Evolutionary conservation across 1,140 invertebrate genomes (phyloP), one percentile per base, ranked within the genome.

Genomic region (Drosophila gunungcola): DNA sequence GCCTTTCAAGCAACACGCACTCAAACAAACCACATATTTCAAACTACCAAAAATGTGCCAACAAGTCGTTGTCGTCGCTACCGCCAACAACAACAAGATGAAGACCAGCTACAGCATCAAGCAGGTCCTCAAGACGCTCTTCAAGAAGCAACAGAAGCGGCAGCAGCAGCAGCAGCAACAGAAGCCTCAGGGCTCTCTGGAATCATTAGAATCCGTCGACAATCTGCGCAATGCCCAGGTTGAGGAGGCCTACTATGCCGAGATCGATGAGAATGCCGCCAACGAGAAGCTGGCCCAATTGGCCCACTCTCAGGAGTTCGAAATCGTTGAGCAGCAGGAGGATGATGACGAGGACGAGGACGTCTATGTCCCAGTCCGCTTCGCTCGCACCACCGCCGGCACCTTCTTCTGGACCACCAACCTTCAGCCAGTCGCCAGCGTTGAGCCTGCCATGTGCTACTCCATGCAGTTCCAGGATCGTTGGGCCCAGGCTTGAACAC

Each of bases 241-340:
- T 45, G 91, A 92, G 53, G 89, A 92, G 64, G 80, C 80, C 36
- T 91, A 78, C 73, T 92, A 91, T 60, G 83, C 76, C 83, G 95
- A 95, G 80, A 94, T 94, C 63, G 93, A 94, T 42, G 94, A 95
- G 78, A 95, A 95, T 80, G 85, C 93, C 41, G 94, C 94, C 88
- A 95, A 95, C 89, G 95, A 95, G 89, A 93, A 94, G 62, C 93
- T 95, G 69, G 93, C 93, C 48, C 93, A 94, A 27, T 10, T 70
- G 51, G 67, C 42, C 27, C 25, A 57, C 64, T 70, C 67, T 92
- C 95, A 75, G 94, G 95, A 73, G 93, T 95, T 88, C 69, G 82
- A 52, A 69, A 77, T 41, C 51, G 93, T 11, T 6, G 55, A 61
- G 3, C 60, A 49, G 39, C 39, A 80, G 27, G 63, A 74, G n/a